Percentiles rank a stretch among this genome's conserved stretches.
Conservation (phyloP, 2,888 invertebrate genomes). For the Drosophila neonasuta region DNA sequence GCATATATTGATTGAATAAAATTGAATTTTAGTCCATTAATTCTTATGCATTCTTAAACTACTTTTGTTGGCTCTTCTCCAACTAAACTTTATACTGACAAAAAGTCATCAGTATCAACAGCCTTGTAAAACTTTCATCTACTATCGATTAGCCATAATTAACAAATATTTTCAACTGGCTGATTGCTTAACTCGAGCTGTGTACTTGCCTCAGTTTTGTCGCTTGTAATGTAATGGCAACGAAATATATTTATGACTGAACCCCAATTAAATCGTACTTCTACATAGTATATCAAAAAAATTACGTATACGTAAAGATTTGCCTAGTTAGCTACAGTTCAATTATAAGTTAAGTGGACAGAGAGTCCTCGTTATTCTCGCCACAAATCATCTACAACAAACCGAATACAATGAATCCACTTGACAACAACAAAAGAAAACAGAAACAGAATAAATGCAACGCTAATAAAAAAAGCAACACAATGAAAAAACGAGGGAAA, state of each 20-base stretch:
- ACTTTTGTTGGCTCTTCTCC: background rate
- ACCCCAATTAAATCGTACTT: conserved; percentile 4
- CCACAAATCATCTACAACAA: conserved; percentile 33
- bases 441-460: conserved; percentile 10
- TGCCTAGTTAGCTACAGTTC: conserved; percentile 18
- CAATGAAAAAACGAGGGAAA: conserved; percentile 19
- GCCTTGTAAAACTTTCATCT: too few species aligned
- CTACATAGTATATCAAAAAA: conserved; percentile 1
- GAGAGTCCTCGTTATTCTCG: conserved; percentile 19
- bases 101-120: too few species aligned
- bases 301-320: conserved; percentile 17
- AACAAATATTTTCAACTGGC: background rate
- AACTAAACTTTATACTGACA: too few species aligned
- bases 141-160: background rate
- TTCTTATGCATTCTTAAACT: background rate
- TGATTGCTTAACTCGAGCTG: conserved; percentile 21
- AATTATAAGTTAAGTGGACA: conserved; percentile 33
- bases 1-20: too few species aligned
- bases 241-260: conserved; percentile 6
- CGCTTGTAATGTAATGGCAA: conserved; percentile 12
- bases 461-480: conserved; percentile 19
- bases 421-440: conserved; percentile 31
- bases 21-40: too few species aligned
- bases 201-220: conserved; percentile 3
- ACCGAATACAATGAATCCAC: conserved; percentile 29